A percentile compares a stretch with the other conserved stretches of the same genome.
phyloP scores from a whole-genome alignment of 1,140 invertebrate genomes.

The Conus betulinus region DNA sequence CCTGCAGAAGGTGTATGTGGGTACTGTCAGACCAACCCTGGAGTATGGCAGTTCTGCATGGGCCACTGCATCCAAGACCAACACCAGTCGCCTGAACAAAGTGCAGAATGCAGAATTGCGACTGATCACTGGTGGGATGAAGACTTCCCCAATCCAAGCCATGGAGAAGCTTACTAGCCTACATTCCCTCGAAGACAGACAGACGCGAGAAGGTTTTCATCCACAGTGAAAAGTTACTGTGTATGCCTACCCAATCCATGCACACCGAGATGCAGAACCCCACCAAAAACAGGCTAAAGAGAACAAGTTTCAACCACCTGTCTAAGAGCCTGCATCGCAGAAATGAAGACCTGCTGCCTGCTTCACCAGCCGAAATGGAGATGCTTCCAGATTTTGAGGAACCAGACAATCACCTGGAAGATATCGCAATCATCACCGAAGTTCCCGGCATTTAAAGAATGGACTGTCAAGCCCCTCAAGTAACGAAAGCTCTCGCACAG shows the following conservation, averaged over 20 bases:
- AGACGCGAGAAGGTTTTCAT: not conserved
- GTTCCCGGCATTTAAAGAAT: not conserved
- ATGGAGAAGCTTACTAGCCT: conserved; percentile 8
- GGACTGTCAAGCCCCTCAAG: not conserved
- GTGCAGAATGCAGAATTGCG: conserved; percentile 15
- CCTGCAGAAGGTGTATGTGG: conserved; percentile 19
- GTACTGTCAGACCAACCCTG: conserved; percentile 23
- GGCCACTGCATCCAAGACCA: conserved; percentile 18
- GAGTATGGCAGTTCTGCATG: not conserved
- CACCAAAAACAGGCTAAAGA: not conserved
- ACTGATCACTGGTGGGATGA: conserved; percentile 28
- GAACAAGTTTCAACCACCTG: conserved; percentile 2
- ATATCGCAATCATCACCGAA: not conserved
- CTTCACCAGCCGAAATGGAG: not conserved
- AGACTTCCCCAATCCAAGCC: conserved; percentile 22
- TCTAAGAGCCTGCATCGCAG: not conserved
- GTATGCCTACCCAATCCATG: not conserved
- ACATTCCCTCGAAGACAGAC: not conserved
- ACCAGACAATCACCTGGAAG: not conserved
- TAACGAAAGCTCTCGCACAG: not conserved
- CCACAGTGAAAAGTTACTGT: not conserved
- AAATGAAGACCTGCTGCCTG: not conserved
- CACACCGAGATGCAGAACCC: not conserved
- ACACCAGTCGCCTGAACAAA: not conserved
- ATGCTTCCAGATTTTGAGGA: conserved; percentile 2